Percentiles rank a stretch among this genome's conserved stretches.
These are phyloP conservation scores for Lichenostomus cassidix DNA, from an alignment of 2,113 vertebrate species.

Conservation along the genomic window DNA sequence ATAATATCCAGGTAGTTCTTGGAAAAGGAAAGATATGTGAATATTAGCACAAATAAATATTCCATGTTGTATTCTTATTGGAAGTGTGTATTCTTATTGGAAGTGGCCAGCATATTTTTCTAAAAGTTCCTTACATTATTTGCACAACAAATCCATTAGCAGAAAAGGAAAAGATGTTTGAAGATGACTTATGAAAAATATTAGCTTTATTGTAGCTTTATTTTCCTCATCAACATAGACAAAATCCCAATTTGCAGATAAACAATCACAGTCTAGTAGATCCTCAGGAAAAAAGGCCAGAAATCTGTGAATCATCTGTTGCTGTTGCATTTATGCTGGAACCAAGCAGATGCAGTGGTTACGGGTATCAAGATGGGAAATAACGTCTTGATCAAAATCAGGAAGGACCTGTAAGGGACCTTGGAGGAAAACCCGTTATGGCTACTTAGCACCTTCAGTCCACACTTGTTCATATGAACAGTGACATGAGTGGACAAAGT, in stretches of 20 bases:
- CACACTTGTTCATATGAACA: not conserved
- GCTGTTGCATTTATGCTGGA: not conserved
- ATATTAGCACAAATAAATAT: not conserved
- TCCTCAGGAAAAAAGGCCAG: not conserved
- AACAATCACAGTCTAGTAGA: not conserved
- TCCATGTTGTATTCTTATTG: not conserved
- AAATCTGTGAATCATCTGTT: not conserved
- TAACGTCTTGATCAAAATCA: not conserved
- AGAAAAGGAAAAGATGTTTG: not conserved
- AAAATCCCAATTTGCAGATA: not conserved
- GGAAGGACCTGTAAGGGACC: not conserved
- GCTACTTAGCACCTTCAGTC: not conserved
- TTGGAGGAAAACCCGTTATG: fast-evolving
- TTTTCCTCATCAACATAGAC: not conserved
- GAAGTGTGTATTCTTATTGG: not conserved
- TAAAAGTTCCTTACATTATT: not conserved
- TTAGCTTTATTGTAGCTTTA: not conserved
- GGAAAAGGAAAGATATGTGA: not conserved
- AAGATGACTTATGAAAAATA: not conserved
- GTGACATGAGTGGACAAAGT: not conserved
- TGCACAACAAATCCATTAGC: not conserved
- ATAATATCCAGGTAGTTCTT: not conserved
- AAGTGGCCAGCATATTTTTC: not conserved
- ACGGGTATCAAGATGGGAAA: not conserved
- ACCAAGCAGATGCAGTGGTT: not conserved